Base-by-base conservation (phyloP, 2,888 invertebrate species). In the Fabriciana adippe region DNA sequence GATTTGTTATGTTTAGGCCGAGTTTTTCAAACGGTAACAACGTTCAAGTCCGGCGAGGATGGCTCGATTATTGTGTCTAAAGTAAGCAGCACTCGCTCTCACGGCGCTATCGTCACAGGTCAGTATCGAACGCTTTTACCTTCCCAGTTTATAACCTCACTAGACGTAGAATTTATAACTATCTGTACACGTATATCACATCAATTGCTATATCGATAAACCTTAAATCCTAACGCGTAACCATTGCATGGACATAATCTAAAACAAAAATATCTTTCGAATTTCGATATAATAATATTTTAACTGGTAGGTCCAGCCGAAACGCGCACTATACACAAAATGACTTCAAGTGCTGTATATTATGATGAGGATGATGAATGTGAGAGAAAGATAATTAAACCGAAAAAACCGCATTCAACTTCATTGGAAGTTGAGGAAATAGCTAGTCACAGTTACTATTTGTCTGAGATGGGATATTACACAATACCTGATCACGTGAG, bases 91-190 rank as follows among this genome's bases (percentile, higher is more conserved):
- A 93, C 93, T 75, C 93, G 91, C 75, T 94, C 94, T 73, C 94
- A 95, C 78, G 94, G 94, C 84, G 94, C 94, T 73, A 93, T 94
- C 73, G 87, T 94, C 72, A 91, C 94, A 94, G 95, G 95, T 95
- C 93, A 93, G 91, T 93, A 87, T 15, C 66, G 70, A 61, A 35
- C 1, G 89, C 90, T 89, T 89, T 79, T 81, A 78, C 87, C 89
- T 86, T 86, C 81, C 85, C 78, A 66, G 21, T 67, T 66, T 50
- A 18, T 78, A 75, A 78, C 70, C 65, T 73, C 72, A 72, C 65
- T 65, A 35, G 71, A 51, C 69, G 68, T 74, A 66, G 48, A 66
- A 60, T 59, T 66, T 55, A 51, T 73, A 73, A 73, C 53, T 21
- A 11, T 41, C 35, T 41, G 3, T 8, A 35, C 35, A 11, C 35